Conservation (phyloP, 1,140 invertebrate species). For the Holcopasites calliopsidis region DNA sequence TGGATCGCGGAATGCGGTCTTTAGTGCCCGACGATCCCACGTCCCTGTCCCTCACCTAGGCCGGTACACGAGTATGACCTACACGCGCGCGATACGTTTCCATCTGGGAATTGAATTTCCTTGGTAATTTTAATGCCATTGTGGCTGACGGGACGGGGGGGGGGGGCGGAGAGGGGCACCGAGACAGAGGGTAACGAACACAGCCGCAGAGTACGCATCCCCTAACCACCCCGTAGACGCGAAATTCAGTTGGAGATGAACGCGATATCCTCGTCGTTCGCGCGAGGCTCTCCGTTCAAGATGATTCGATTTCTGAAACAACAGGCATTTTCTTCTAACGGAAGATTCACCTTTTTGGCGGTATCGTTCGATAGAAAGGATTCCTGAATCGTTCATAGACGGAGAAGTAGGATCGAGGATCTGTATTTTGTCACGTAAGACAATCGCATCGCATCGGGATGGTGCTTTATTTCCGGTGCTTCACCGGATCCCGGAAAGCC, state of each 20-base stretch:
- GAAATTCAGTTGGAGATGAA: constrained; percentile 54
- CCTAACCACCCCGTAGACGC: constrained; percentile 46
- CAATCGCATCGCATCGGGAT: constrained; percentile 4
- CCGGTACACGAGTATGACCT: constrained; percentile 47
- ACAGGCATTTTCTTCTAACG: no score
- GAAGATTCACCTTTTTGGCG: background rate
- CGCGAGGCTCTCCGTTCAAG: constrained; percentile 27
- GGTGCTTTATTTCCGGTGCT: constrained; percentile 54
- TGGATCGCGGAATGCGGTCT: no score
- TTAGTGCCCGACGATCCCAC: constrained; percentile 21
- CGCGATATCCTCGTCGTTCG: constrained; percentile 31
- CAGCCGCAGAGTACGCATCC: constrained; percentile 39
- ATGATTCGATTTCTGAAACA: constrained; percentile 17
- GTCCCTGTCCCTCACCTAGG: constrained; percentile 26
- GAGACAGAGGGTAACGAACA: constrained; percentile 71
- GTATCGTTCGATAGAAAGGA: background rate
- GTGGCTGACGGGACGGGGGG: constrained; percentile 49
- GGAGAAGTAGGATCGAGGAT: background rate
- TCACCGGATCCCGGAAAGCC: constrained; percentile 47
- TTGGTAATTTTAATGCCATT: constrained; percentile 78
- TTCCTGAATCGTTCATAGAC: no score
- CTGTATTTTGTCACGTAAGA: constrained; percentile 26
- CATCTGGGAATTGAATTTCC: constrained; percentile 77
- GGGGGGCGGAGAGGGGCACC: constrained; percentile 39
- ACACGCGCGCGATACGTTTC: constrained; percentile 70